Base-by-base conservation (phyloP, 2,113 vertebrate species). In the Mobula birostris region DNA sequence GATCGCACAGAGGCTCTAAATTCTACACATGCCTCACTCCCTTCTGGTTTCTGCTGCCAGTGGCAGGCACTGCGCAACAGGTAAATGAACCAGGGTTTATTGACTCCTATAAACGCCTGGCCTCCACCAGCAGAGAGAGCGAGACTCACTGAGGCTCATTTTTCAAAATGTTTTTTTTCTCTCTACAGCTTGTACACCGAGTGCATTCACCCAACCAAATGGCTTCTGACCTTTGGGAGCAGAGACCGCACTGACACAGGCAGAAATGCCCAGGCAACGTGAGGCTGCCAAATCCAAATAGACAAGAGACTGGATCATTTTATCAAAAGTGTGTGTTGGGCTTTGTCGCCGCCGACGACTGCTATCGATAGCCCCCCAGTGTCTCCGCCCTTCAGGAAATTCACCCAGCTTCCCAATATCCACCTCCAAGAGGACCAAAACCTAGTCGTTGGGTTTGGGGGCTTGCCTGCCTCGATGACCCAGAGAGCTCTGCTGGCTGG, bases 71-170 rank as follows among this genome's bases (percentile, higher is more conserved):
- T 63, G 85, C 17, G 29, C 2, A n/a, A 6, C 27, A 88, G 58
- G 85, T 88, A 88, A 88, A 27, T 40, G 88, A 92, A 72, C 88
- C 40, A 17, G 66, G 70, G 88, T 72, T 92, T 70, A 92, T 19
- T 6, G 85, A 27, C 85, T 5, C 58, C 63, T 14, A n/a, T 68
- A 72, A 92, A 92, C 5, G 61, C 4, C 61, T 61, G 29, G 27
- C 24, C 17, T 61, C 85, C 61, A 66, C n/a, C 58, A 66, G 9
- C 63, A 58, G 58, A 1, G 85, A 14, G 11, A 63, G n/a, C 29
- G 58, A 88, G 85, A 66, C 29, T 66, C 58, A 7, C 14, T 32
- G 6, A 12, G 15, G 24, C 66, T 27, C 82, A 85, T 7, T 56
- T 17, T 17, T 58, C 11, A 5, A 2, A 3, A 88, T 2, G 58